These are phyloP conservation scores for Mormyrops attenuatus DNA, from an alignment of 2,797 vertebrate genomes.

Conservation along the genomic window DNA sequence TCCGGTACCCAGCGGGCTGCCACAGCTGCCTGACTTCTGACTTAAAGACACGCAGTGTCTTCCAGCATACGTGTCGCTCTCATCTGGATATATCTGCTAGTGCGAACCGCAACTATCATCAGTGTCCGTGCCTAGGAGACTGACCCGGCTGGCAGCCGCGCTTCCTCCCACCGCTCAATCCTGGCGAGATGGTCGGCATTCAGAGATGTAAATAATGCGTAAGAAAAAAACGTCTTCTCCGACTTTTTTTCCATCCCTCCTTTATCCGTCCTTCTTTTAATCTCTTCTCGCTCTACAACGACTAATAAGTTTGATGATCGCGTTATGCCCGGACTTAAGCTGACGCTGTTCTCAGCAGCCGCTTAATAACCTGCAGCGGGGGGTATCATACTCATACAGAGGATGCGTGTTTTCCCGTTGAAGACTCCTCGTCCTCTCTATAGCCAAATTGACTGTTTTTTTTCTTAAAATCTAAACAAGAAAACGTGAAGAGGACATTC, in stretches of 20 bases:
- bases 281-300: background rate
- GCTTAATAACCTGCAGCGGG: conserved; percentile 5
- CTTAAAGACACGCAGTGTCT: background rate
- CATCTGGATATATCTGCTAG: background rate
- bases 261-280: background rate
- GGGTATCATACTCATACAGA: background rate
- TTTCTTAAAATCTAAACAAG: conserved; percentile 43
- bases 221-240: background rate
- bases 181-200: background rate
- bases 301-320: background rate
- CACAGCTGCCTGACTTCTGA: background rate
- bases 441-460: background rate
- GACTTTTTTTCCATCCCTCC: background rate
- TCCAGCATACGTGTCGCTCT: background rate
- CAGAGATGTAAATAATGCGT: background rate
- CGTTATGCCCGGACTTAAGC: background rate
- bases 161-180: background rate
- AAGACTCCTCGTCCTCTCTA: background rate
- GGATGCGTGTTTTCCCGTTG: background rate
- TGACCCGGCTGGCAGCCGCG: background rate
- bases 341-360: background rate
- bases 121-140: background rate
- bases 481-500: conserved; percentile 20
- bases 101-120: background rate
- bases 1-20: conserved; percentile 29